Evolutionary conservation across 2,888 invertebrate species (phyloP).

Genomic region (Eulithis prunata): DNA sequence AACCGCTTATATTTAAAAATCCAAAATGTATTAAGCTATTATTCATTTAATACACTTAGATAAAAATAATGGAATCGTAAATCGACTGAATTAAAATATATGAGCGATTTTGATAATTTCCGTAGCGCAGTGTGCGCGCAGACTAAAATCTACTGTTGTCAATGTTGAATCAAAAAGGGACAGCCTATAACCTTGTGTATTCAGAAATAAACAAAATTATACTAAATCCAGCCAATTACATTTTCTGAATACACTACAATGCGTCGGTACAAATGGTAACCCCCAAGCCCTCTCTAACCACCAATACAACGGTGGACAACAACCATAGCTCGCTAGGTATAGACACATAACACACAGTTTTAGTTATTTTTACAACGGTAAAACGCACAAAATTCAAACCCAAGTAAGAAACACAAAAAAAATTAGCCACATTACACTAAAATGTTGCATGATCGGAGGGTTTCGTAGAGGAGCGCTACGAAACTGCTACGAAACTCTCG

Average conservation of each 20-base stretch:
- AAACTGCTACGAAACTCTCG: slow-evolving; percentile 72
- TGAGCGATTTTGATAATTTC: slow-evolving; percentile 53
- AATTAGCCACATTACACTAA: slow-evolving; percentile 82
- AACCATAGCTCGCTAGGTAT: slow-evolving; percentile 79
- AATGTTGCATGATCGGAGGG: slow-evolving; percentile 76
- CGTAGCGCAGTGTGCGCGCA: slow-evolving; percentile 72
- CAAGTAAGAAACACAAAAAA: slow-evolving; percentile 77
- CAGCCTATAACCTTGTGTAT: slow-evolving; percentile 50
- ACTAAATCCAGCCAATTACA: slow-evolving; percentile 30
- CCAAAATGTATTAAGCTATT: not conserved
- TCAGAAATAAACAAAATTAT: slow-evolving; percentile 37
- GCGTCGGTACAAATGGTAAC: slow-evolving; percentile 59
- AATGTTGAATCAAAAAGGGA: slow-evolving; percentile 63
- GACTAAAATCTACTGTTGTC: slow-evolving; percentile 74
- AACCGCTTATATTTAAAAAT: slow-evolving; percentile 29
- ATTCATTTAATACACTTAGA: not conserved
- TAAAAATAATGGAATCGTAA: not conserved
- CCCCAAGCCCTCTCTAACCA: slow-evolving; percentile 61
- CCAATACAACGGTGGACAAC: slow-evolving; percentile 66
- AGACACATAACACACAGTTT: slow-evolving; percentile 83
- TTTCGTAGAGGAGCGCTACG: slow-evolving; percentile 63
- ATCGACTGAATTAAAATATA: slow-evolving; percentile 34
- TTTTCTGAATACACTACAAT: slow-evolving; percentile 59
- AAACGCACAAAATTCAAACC: slow-evolving; percentile 83
- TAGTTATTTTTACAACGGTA: slow-evolving; percentile 77